Percentiles rank a stretch among this genome's conserved stretches.
These are phyloP conservation scores for Tanytarsus gracilentus DNA, from an alignment of 2,888 invertebrate genomes.

Conservation along the genomic window DNA sequence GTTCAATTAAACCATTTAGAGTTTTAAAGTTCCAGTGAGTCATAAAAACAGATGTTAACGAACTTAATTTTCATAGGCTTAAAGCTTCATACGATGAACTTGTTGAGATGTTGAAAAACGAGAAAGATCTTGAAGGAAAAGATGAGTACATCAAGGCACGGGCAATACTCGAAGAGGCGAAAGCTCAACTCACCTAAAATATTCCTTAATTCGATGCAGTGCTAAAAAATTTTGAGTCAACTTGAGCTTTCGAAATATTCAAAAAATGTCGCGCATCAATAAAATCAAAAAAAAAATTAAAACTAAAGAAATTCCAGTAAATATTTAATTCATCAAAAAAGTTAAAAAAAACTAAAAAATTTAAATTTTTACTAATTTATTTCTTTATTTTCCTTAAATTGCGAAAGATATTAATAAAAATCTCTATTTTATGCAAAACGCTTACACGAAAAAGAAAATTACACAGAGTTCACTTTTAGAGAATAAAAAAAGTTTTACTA, in stretches of 20 bases:
- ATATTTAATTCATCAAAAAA: too few species aligned
- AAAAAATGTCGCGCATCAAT: too few species aligned
- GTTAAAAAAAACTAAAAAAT: too few species aligned
- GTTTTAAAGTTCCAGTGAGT: neutral
- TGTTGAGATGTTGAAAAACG: conserved; percentile 59
- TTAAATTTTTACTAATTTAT: too few species aligned
- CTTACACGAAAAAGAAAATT: too few species aligned
- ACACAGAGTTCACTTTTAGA: too few species aligned
- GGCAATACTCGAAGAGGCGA: conserved; percentile 57
- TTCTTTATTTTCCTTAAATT: too few species aligned
- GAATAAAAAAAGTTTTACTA: too few species aligned
- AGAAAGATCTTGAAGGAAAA: conserved; percentile 65
- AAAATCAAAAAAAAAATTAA: too few species aligned
- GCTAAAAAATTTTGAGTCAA: neutral
- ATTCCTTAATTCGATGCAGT: neutral
- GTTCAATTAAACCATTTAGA: neutral
- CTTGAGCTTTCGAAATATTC: neutral
- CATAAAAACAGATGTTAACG: conserved; percentile 16
- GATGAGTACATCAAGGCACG: conserved; percentile 63
- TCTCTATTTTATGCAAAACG: too few species aligned
- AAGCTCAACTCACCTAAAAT: conserved; percentile 47
- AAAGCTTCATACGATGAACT: conserved; percentile 68
- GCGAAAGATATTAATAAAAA: too few species aligned
- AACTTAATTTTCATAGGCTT: conserved; percentile 44
- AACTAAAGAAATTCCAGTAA: too few species aligned